Evolutionary conservation across 2,113 vertebrate genomes (phyloP), one percentile per base, ranked within the genome.

Genomic region (Cacatua alba): DNA sequence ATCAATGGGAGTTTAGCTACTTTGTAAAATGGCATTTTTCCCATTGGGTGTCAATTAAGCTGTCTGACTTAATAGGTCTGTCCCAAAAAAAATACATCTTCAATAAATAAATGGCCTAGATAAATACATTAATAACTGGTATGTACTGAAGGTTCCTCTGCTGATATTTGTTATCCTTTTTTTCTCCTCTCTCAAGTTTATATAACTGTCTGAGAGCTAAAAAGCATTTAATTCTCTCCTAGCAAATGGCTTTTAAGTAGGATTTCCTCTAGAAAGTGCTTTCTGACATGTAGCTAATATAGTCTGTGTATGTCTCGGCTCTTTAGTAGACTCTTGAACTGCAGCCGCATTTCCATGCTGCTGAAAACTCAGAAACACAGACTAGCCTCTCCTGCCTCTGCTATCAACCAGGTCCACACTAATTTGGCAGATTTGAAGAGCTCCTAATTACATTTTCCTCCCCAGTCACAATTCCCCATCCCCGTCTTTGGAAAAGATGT

Each of bases 1-100:
- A 97, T 97, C 95, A 96, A 90, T 97, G 95, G 78, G 86, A 96
- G 51, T 91, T 90, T 90, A 94, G 95, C 75, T 89, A 86, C 93
- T 83, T 85, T 70, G 89, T 90, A 17, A 86, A 94, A 89, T 69
- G 80, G 57, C 59, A 19, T 90, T 96, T 87, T 96, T 65, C 82
- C 90, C 91, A 95, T 92, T 92, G 91, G 74, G 44, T 97, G 96
- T 98, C 86, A 41, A 95, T 96, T 96, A 97, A 97, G 84, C 86
- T 92, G 82, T 96, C 87, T 95, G 93, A 91, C 75, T 95, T 97
- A 97, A 98, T 96, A 97, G 91, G 90, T 74, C 48, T 80, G 88
- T 87, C 88, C 74, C 83, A 83, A 74, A 81, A 86, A 92, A 96
- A 92, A 93, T 37, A 83, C 28, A 76, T 87, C 84, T 94, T 82